A percentile compares a stretch with the other conserved stretches of the same genome.
phyloP scores from a whole-genome alignment of 1,140 invertebrate species.

The Oppia nitens region DNA sequence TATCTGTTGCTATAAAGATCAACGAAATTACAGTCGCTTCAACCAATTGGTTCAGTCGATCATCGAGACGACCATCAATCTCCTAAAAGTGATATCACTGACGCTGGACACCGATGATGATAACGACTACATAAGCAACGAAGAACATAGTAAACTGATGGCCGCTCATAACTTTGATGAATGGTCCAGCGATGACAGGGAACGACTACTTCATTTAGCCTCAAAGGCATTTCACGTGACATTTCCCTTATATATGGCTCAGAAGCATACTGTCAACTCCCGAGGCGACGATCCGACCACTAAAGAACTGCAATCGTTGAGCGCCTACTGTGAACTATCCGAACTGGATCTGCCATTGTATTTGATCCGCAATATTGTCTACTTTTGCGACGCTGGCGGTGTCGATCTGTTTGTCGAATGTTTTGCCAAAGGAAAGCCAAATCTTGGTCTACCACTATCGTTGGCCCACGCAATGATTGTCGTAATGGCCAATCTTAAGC shows the following conservation, averaged over 20 bases:
- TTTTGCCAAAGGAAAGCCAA: slow-evolving; percentile 54
- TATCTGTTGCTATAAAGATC: slow-evolving; percentile 75
- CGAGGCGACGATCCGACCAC: slow-evolving; percentile 42
- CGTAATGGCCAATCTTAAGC: slow-evolving; percentile 61
- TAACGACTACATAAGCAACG: slow-evolving; percentile 18
- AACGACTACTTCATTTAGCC: slow-evolving; percentile 55
- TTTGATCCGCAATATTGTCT: slow-evolving; percentile 66
- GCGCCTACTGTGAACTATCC: slow-evolving; percentile 71
- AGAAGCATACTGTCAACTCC: slow-evolving; percentile 60
- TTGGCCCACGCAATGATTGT: slow-evolving; percentile 77
- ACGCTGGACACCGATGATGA: slow-evolving; percentile 16
- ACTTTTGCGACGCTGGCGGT: slow-evolving; percentile 69
- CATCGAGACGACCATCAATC: slow-evolving; percentile 35
- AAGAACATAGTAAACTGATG: slow-evolving; percentile 16
- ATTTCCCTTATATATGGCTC: slow-evolving; percentile 78
- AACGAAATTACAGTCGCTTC: slow-evolving; percentile 73
- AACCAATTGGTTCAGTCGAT: slow-evolving; percentile 66
- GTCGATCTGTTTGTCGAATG: slow-evolving; percentile 64
- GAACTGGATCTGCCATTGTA: slow-evolving; percentile 80
- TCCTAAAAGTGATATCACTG: slow-evolving; percentile 19
- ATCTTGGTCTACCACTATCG: slow-evolving; percentile 56
- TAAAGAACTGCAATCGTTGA: slow-evolving; percentile 54
- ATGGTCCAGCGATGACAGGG: slow-evolving; percentile 55
- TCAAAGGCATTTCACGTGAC: slow-evolving; percentile 51
- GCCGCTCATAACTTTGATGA: slow-evolving; percentile 6